phyloP scores from a whole-genome alignment of 92 coral and sea anemone genomes.

The Pocillopora grandis region DNA sequence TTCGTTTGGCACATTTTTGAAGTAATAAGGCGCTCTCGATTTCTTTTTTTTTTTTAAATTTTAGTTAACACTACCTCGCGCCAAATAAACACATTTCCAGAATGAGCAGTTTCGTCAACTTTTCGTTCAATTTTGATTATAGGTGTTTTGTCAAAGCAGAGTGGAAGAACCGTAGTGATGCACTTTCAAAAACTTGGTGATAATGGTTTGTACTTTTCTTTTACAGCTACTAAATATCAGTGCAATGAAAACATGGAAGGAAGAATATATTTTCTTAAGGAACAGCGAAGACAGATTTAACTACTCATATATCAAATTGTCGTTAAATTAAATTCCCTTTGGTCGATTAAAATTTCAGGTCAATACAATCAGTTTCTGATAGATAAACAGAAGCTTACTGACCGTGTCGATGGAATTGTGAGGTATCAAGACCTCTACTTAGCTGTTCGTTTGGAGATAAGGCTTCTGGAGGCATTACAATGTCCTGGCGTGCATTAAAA shows the following conservation, averaged over 20 bases:
- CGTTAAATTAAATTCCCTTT: neutral
- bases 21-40: too few species aligned
- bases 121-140: neutral
- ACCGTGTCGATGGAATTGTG: constrained; percentile 5
- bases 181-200: constrained; percentile 72
- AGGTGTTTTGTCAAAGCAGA: constrained; percentile 43
- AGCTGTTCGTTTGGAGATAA: constrained; percentile 49
- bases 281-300: too few species aligned
- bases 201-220: constrained; percentile 51
- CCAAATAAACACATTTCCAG: neutral
- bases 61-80: neutral
- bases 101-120: neutral
- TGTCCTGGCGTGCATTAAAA: too few species aligned
- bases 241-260: too few species aligned
- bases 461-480: neutral
- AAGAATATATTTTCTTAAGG: too few species aligned
- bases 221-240: neutral
- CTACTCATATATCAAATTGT: too few species aligned
- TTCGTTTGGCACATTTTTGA: too few species aligned
- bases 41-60: neutral
- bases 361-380: constrained; percentile 40
- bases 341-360: constrained; percentile 9
- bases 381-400: constrained; percentile 14
- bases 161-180: constrained; percentile 34
- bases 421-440: constrained; percentile 31